phyloP scores from a whole-genome alignment of 37 sponge, comb jelly and placozoan species.

The Bolinopsis microptera region DNA sequence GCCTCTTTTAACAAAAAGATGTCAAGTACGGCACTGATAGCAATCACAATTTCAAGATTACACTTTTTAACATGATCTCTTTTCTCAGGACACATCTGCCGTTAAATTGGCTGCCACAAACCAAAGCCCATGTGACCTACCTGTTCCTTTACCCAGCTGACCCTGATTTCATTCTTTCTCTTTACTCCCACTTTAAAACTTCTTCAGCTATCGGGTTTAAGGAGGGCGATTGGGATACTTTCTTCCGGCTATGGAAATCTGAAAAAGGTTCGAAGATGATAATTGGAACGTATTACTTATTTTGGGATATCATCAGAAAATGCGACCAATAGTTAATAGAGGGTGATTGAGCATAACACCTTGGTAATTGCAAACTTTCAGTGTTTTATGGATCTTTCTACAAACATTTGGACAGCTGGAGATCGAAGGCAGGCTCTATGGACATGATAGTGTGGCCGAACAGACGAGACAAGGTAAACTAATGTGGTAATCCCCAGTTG shows the following conservation, averaged over 20 bases:
- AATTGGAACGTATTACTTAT: neutral
- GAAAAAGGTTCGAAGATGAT: neutral
- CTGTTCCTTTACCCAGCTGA: constrained; percentile 50
- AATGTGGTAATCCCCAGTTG: too few species aligned
- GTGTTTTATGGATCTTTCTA: constrained; percentile 57
- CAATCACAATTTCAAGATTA: too few species aligned
- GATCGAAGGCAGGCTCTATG: neutral
- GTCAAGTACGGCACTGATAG: too few species aligned
- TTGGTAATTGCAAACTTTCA: too few species aligned
- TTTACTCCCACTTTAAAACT: constrained; percentile 43
- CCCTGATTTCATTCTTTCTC: constrained; percentile 41
- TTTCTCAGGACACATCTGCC: constrained; percentile 42
- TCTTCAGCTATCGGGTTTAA: constrained; percentile 14
- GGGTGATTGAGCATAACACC: too few species aligned
- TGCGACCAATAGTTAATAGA: too few species aligned
- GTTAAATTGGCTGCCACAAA: constrained; percentile 3
- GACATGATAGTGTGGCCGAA: neutral
- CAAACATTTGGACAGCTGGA: constrained; percentile 15
- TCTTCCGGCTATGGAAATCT: constrained; percentile 48
- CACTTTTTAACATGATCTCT: too few species aligned
- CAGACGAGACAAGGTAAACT: neutral
- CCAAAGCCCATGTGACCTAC: constrained; percentile 10
- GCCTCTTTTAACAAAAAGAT: too few species aligned
- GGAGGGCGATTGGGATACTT: constrained; percentile 12
- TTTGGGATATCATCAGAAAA: too few species aligned